Conservation (phyloP, 2,888 invertebrate species). For the Norana najaformis region DNA sequence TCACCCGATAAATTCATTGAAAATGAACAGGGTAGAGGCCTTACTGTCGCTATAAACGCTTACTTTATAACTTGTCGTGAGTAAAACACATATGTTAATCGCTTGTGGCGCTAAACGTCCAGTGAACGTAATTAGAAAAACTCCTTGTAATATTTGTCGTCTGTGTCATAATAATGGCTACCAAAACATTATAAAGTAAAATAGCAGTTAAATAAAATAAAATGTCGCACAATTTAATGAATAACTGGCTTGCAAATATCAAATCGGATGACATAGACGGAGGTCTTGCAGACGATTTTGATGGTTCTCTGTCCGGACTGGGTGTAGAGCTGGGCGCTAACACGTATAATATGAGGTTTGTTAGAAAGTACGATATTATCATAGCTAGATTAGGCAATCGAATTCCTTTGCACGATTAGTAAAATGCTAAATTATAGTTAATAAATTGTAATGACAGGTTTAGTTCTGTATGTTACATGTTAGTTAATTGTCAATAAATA, state of each 20-base stretch:
- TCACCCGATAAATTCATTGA: too few relatives aligned
- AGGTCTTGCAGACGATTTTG: slow-evolving; percentile 74
- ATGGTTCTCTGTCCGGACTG: slow-evolving; percentile 74
- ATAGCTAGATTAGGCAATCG: background rate
- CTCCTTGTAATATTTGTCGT: background rate
- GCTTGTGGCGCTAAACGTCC: background rate
- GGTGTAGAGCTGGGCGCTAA: slow-evolving; percentile 71
- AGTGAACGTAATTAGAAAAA: background rate
- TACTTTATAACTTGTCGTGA: too few relatives aligned
- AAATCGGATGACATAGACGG: slow-evolving; percentile 59
- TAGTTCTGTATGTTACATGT: background rate
- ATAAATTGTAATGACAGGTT: background rate
- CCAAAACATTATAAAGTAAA: slow-evolving; percentile 13
- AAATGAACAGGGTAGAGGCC: too few relatives aligned
- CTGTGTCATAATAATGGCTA: background rate
- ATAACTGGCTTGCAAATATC: slow-evolving; percentile 34
- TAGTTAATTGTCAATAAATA: background rate
- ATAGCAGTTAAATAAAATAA: background rate
- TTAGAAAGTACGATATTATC: background rate
- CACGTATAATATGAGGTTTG: slow-evolving; percentile 73
- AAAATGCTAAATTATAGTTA: background rate
- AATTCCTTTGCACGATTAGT: background rate
- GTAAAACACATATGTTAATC: too few relatives aligned
- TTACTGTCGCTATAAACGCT: too few relatives aligned
- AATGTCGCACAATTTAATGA: slow-evolving; percentile 24